Evolutionary conservation across 2,113 vertebrate genomes (phyloP), one percentile per base, ranked within the genome.

Genomic region (Podilymbus podiceps): DNA sequence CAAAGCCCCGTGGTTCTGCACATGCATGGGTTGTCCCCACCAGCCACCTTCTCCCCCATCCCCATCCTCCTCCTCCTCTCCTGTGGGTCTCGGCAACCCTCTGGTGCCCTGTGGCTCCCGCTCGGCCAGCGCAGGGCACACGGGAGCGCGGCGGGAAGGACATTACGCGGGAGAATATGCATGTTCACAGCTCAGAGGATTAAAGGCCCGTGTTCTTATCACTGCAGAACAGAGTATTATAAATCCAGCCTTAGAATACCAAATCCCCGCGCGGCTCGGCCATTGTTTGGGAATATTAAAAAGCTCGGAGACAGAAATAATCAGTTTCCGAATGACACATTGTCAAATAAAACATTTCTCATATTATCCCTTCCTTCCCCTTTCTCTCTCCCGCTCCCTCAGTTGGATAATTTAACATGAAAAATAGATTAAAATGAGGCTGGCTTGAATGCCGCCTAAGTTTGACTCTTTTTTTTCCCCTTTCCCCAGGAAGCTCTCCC

Each of bases 131-230:
- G 3, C 52, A 8, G 91, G 75, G 93, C 94, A 94, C 22, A 15
- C 4, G 21, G 93, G 92, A 97, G 86, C 42, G 0, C 59, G n/a
- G 72, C 5, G 12, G 95, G 95, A 97, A 97, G 97, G 97, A 90
- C 97, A 98, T 98, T 98, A 98, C 87, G 91, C 20, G 58, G 95
- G 95, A 98, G 97, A 98, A 98, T 98, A 98, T 98, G 98, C 98
- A 98, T 98, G 98, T 98, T 98, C 98, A 98, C 98, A 98, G 97
- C 97, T 97, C 97, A 76, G 97, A 98, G 98, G 98, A 98, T 98
- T 98, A 98, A 98, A 98, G 97, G 97, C 97, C 98, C 25, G 1
- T 98, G 98, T 98, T 98, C 98, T 98, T 98, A 98, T 98, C 98
- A 91, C 97, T 93, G 94, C 97, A 96, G 96, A 98, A 97, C 98